Conservation (phyloP, 2,888 invertebrate genomes). For the Mystacides longicornis region DNA sequence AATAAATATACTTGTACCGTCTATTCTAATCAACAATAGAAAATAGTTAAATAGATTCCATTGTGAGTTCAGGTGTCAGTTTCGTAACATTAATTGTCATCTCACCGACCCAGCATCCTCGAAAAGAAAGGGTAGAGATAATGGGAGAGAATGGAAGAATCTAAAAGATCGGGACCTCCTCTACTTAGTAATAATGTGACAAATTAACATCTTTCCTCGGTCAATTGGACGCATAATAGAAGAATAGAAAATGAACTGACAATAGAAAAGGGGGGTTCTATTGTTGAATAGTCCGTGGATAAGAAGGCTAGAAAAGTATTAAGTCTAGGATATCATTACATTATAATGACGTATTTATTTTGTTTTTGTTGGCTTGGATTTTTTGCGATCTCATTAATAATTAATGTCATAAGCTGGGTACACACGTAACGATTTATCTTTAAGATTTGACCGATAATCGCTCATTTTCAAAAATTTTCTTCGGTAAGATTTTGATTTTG, state of each 20-base stretch:
- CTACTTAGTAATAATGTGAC: slow-evolving; percentile 18
- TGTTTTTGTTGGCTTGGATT: too few species aligned
- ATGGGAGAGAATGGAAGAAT: background rate
- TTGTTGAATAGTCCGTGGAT: too few species aligned
- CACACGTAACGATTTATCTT: too few species aligned
- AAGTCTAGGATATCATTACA: too few species aligned
- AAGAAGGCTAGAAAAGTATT: too few species aligned
- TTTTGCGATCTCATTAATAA: too few species aligned
- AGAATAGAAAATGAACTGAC: slow-evolving; percentile 15
- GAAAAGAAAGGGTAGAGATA: background rate
- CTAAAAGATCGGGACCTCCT: slow-evolving; percentile 5
- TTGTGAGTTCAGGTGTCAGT: slow-evolving; percentile 21
- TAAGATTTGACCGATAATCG: too few species aligned
- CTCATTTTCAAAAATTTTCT: too few species aligned
- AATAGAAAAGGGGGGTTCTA: background rate
- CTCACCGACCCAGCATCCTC: slow-evolving; percentile 13
- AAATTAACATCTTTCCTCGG: slow-evolving; percentile 26
- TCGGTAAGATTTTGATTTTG: too few species aligned
- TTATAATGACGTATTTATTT: too few species aligned
- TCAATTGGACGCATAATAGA: slow-evolving; percentile 23
- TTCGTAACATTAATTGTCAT: slow-evolving; percentile 20
- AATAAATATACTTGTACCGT: slow-evolving; percentile 10
- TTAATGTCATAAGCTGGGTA: too few species aligned
- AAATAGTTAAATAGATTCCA: slow-evolving; percentile 22
- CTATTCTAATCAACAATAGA: slow-evolving; percentile 14